Evolutionary conservation across 2,113 vertebrate genomes (phyloP), one percentile per base, ranked within the genome.

Genomic region (Oxyruncus cristatus): DNA sequence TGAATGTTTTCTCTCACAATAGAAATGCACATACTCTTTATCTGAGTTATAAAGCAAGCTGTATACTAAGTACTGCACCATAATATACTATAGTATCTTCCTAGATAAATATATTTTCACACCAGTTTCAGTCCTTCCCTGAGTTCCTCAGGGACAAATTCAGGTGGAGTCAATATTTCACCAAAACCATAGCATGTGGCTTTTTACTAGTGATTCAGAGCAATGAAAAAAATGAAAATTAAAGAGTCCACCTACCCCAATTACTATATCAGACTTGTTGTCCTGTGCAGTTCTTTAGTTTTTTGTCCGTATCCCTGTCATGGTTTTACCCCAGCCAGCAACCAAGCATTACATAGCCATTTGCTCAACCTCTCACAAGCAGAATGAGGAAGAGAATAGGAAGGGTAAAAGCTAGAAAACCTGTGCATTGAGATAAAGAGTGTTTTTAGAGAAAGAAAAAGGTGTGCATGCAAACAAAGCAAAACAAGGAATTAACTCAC

Each of bases 301-400:
- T 47, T 73, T 83, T 63, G 6, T 35, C 46, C 33, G 19, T 35
- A 8, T 26, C 32, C 14, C 39, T 61, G 16, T 32, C 30, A 30
- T 55, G 41, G 11, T 22, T 68, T 55, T 35, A n/a, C 30, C 26
- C n/a, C 18, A 55, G 14, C n/a, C 47, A 79, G 8, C 15, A 62
- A 35, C 47, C 56, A 56, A 63, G 32, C 14, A 42, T 8, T 42
- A 42, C 0, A 0, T 12, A 77, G 26, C 35, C 70, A 26, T 27
- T 76, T 0, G 0, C 18, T 84, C 41, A 27, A 23, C 27, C 5
- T 9, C 14, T 19, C 18, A 63, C 8, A 12, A 61, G 17, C 8
- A 35, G 47, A 14, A 49, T 42, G 30, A 6, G 6, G 3, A 18
- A 70, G 26, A 27, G 32, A 63, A 32, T 4, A 19, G 8, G 35